A percentile compares a stretch with the other conserved stretches of the same genome.
Conservation (phyloP, 1,140 invertebrate species). For the Pararge aegeria region DNA sequence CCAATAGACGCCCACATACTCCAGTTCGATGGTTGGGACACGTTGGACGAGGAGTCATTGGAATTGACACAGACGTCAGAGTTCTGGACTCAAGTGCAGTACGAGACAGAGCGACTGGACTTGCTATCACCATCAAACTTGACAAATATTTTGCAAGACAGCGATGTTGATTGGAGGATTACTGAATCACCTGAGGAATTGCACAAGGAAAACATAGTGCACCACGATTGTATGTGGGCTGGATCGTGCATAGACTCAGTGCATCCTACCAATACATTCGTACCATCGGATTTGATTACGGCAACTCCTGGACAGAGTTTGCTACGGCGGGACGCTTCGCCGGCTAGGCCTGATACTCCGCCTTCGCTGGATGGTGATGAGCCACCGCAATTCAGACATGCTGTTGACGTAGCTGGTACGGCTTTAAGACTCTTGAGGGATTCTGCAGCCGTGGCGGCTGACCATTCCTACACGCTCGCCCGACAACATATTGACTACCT, state of each 20-base stretch:
- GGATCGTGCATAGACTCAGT: slow-evolving; percentile 65
- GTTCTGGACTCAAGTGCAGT: slow-evolving; percentile 66
- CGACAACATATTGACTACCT: slow-evolving; percentile 82
- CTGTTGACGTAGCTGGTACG: slow-evolving; percentile 65
- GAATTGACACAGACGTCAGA: slow-evolving; percentile 63
- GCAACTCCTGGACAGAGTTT: slow-evolving; percentile 58
- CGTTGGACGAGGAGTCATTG: slow-evolving; percentile 59
- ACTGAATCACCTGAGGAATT: slow-evolving; percentile 54
- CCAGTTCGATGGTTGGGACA: slow-evolving; percentile 64
- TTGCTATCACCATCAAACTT: slow-evolving; percentile 49
- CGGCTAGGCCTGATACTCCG: slow-evolving; percentile 58
- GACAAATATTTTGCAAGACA: slow-evolving; percentile 46
- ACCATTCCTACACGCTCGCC: slow-evolving; percentile 86
- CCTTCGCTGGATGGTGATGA: slow-evolving; percentile 70
- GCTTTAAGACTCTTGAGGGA: slow-evolving; percentile 61
- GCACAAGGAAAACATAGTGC: slow-evolving; percentile 66
- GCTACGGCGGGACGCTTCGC: slow-evolving; percentile 54
- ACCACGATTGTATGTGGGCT: slow-evolving; percentile 78
- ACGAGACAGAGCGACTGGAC: slow-evolving; percentile 61
- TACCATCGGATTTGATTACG: slow-evolving; percentile 50
- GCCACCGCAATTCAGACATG: slow-evolving; percentile 67
- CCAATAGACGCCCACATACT: slow-evolving; percentile 54
- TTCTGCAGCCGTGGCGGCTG: slow-evolving; percentile 74
- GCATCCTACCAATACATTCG: slow-evolving; percentile 61
- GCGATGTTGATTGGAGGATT: slow-evolving; percentile 61